Evolutionary conservation across 2,113 vertebrate genomes (phyloP).

Genomic region (Calidris pygmaea): DNA sequence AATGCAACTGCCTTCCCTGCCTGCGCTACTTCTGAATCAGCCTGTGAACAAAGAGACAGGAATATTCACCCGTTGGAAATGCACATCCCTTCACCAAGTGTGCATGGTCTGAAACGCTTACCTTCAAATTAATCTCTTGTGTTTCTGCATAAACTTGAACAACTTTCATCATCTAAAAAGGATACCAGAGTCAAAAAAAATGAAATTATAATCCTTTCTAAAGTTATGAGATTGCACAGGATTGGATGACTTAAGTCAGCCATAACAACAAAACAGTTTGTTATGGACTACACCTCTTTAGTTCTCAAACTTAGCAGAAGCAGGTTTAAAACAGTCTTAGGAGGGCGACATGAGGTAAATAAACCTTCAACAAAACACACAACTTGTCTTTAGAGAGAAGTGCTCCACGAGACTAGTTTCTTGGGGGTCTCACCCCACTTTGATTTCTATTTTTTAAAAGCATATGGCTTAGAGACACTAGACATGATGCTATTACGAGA

Average conservation of each 20-base stretch:
- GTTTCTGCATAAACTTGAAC: conserved; percentile 99
- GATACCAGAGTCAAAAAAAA: conserved; percentile 97
- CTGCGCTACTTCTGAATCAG: conserved; percentile 96
- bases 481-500: not conserved
- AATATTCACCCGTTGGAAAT: conserved; percentile 80
- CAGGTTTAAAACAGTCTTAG: conserved; percentile 65
- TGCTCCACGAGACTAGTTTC: not conserved
- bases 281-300: conserved; percentile 70
- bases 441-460: not conserved
- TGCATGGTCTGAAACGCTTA: conserved; percentile 92
- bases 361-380: conserved; percentile 46
- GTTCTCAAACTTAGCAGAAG: conserved; percentile 60
- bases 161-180: conserved; percentile 99
- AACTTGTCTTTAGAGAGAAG: not conserved
- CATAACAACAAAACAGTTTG: conserved; percentile 69
- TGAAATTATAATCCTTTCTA: conserved; percentile 84
- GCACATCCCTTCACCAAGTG: conserved; percentile 88
- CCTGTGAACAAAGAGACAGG: conserved; percentile 82
- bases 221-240: conserved; percentile 79
- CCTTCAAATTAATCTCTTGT: conserved; percentile 99
- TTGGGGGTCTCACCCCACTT: not conserved
- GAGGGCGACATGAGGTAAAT: conserved; percentile 11
- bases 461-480: not conserved
- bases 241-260: conserved; percentile 75
- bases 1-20: conserved; percentile 92